Evolutionary conservation across 2,113 vertebrate species (phyloP).

Genomic region (Micronisus gabar): DNA sequence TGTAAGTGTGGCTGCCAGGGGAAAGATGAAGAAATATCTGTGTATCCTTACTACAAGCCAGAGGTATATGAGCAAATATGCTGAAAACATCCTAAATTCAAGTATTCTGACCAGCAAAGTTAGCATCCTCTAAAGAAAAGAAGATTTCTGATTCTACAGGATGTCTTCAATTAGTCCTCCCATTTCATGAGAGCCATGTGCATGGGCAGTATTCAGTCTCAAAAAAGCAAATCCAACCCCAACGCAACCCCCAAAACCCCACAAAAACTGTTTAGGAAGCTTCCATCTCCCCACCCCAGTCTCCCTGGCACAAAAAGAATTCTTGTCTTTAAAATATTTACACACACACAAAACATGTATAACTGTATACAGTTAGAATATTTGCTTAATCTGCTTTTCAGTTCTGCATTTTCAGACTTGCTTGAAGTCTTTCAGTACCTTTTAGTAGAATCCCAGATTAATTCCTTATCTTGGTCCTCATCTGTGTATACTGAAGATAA

Average conservation of each 20-base stretch:
- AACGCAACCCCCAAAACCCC: background rate
- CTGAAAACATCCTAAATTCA: background rate
- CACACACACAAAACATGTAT: background rate
- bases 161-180: background rate
- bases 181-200: background rate
- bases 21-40: background rate
- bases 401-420: background rate
- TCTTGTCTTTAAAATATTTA: background rate
- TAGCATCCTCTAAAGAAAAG: background rate
- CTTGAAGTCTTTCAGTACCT: constrained; percentile 66
- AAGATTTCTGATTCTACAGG: background rate
- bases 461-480: constrained; percentile 71
- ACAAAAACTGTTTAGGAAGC: background rate
- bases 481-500: constrained; percentile 79
- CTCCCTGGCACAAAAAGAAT: background rate
- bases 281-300: background rate
- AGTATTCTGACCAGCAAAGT: background rate
- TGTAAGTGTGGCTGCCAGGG: background rate
- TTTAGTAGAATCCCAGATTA: constrained; percentile 77
- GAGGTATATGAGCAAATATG: background rate
- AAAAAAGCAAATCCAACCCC: background rate
- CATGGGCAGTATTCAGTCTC: background rate
- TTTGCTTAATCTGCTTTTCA: background rate
- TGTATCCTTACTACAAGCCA: background rate
- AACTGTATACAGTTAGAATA: background rate